phyloP scores from a whole-genome alignment of 2,888 invertebrate genomes.

The Unio delphinus region DNA sequence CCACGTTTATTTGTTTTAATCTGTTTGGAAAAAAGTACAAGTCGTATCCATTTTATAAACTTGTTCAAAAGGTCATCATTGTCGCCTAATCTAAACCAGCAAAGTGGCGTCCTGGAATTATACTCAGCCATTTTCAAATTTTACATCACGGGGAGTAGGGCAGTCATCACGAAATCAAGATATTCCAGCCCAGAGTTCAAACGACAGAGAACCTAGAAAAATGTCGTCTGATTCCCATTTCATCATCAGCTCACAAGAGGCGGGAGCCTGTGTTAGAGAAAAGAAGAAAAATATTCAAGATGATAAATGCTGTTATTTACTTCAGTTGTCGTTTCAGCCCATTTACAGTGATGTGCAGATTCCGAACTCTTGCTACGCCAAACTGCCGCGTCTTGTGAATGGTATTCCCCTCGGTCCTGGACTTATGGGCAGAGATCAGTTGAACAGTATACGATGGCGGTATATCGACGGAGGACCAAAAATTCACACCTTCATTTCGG shows the following conservation, averaged over 20 bases:
- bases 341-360: constrained; percentile 59
- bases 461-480: constrained; percentile 61
- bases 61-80: no score
- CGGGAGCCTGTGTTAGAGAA: constrained; percentile 46
- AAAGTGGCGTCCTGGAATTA: constrained; percentile 20
- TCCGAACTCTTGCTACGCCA: constrained; percentile 58
- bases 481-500: constrained; percentile 59
- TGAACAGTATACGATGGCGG: constrained; percentile 58
- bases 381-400: constrained; percentile 62
- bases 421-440: constrained; percentile 53
- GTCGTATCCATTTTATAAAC: no score
- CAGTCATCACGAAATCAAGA: constrained; percentile 1
- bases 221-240: constrained; percentile 51
- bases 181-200: constrained; percentile 1
- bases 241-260: constrained; percentile 54
- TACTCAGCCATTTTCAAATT: constrained; percentile 5
- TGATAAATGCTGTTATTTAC: constrained; percentile 55
- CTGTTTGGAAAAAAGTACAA: no score
- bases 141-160: constrained; percentile 2
- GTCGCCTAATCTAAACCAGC: neutral
- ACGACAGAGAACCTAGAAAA: constrained; percentile 1
- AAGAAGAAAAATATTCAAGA: constrained; percentile 37
- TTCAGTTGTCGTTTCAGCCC: constrained; percentile 56
- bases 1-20: no score
- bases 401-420: constrained; percentile 67